phyloP scores from a whole-genome alignment of 2,797 vertebrate genomes.

The Australoheros facetus region DNA sequence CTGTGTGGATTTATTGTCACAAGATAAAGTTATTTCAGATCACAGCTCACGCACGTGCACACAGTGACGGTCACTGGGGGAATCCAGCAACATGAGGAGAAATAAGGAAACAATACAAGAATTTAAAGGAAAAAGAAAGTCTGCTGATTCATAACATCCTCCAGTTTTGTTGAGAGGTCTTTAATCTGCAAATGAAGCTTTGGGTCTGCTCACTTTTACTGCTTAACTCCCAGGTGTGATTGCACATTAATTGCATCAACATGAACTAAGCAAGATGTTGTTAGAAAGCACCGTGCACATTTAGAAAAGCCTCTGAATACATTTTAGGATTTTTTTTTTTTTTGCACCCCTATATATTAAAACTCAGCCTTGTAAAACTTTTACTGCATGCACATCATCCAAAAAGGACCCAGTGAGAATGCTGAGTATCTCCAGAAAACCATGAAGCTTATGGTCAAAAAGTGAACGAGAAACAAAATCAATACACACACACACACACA shows the following conservation, averaged over 20 bases:
- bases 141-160: background rate
- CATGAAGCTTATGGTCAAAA: slow-evolving; percentile 34
- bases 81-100: background rate
- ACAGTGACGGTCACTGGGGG: background rate
- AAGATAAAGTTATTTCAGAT: no score
- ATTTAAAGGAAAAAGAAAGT: background rate
- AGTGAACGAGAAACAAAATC: slow-evolving; percentile 22
- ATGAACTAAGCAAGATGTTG: slow-evolving; percentile 28
- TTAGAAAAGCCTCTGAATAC: slow-evolving; percentile 13
- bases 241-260: slow-evolving; percentile 18
- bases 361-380: slow-evolving; percentile 41
- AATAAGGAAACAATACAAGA: background rate
- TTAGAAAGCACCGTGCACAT: slow-evolving; percentile 9
- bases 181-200: slow-evolving; percentile 35
- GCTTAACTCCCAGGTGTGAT: slow-evolving; percentile 31
- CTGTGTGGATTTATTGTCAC: background rate
- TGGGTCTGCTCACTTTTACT: slow-evolving; percentile 29
- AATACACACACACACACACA: background rate
- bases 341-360: slow-evolving; percentile 21
- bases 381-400: slow-evolving; percentile 45
- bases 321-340: background rate
- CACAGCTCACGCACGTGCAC: background rate
- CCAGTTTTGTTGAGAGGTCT: slow-evolving; percentile 22
- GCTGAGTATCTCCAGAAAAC: slow-evolving; percentile 45
- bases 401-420: slow-evolving; percentile 38